A percentile compares a stretch with the other conserved stretches of the same genome.
These are phyloP conservation scores for Philhelius pedissequus DNA, from an alignment of 2,888 invertebrate genomes.

Conservation along the genomic window DNA sequence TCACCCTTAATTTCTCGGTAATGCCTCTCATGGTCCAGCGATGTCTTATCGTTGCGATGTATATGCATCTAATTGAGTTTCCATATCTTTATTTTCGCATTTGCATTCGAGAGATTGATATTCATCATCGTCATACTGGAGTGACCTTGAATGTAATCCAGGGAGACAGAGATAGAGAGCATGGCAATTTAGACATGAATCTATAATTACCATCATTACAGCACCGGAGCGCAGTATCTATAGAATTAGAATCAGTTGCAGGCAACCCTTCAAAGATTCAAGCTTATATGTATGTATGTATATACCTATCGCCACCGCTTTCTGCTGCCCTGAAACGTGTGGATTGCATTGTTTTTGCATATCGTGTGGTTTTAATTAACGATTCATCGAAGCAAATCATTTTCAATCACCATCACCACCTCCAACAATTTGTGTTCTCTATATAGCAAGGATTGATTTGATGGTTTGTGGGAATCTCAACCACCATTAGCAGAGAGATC, in stretches of 20 bases:
- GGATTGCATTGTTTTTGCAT: slow-evolving; percentile 32
- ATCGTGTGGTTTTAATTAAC: slow-evolving; percentile 67
- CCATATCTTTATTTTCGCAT: slow-evolving; percentile 27
- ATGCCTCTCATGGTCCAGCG: slow-evolving; percentile 46
- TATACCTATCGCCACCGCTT: not conserved
- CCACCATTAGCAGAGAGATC: not conserved
- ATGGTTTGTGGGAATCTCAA: slow-evolving; percentile 21
- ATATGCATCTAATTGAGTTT: slow-evolving; percentile 42
- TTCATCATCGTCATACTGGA: slow-evolving; percentile 31
- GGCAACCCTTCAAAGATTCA: slow-evolving; percentile 21
- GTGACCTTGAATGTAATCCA: slow-evolving; percentile 59
- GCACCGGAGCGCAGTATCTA: slow-evolving; percentile 23
- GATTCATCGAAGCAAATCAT: slow-evolving; percentile 68
- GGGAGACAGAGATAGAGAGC: slow-evolving; percentile 19
- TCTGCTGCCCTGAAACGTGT: not conserved
- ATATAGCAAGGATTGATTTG: slow-evolving; percentile 27
- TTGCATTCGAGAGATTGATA: slow-evolving; percentile 57
- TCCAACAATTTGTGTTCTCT: slow-evolving; percentile 16
- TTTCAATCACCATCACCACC: slow-evolving; percentile 56
- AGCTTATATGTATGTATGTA: not conserved
- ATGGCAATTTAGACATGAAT: slow-evolving; percentile 67
- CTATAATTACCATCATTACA: slow-evolving; percentile 67
- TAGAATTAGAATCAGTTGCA: not conserved
- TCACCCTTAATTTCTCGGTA: slow-evolving; percentile 55
- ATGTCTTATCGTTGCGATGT: slow-evolving; percentile 36